phyloP scores from a whole-genome alignment of 2,888 invertebrate species.

The Sabatieria punctata region DNA sequence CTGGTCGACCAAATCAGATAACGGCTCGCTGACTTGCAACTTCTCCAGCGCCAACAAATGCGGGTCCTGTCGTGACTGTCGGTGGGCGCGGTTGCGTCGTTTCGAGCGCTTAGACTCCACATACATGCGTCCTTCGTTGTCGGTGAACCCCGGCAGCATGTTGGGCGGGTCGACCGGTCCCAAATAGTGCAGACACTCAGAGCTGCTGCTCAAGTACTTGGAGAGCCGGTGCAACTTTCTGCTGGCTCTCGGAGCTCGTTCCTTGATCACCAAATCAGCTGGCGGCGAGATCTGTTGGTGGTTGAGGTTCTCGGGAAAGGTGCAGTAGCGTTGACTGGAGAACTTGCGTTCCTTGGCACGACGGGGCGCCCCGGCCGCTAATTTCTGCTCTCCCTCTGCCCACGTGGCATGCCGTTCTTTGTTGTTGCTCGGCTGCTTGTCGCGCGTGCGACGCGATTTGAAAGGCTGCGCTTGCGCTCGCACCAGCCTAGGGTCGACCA shows the following conservation, averaged over 20 bases:
- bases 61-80: too few species aligned
- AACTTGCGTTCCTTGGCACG: background rate
- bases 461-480: background rate
- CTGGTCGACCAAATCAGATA: too few species aligned
- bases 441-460: background rate
- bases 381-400: background rate
- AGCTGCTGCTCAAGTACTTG: constrained; percentile 11
- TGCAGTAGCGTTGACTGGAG: background rate
- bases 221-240: background rate
- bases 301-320: background rate
- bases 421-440: background rate
- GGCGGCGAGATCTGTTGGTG: background rate
- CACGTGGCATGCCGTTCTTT: background rate
- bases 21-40: too few species aligned
- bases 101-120: too few species aligned
- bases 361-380: background rate
- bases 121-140: too few species aligned
- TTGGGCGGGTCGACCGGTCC: background rate
- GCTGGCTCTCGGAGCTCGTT: background rate
- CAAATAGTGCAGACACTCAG: constrained; percentile 17
- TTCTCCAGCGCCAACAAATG: too few species aligned
- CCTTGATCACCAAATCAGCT: background rate
- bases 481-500: background rate
- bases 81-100: too few species aligned
- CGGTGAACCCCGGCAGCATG: too few species aligned